Evolutionary conservation across 2,888 invertebrate species (phyloP), one percentile per base, ranked within the genome.

Genomic region (Xiphydria camelus): DNA sequence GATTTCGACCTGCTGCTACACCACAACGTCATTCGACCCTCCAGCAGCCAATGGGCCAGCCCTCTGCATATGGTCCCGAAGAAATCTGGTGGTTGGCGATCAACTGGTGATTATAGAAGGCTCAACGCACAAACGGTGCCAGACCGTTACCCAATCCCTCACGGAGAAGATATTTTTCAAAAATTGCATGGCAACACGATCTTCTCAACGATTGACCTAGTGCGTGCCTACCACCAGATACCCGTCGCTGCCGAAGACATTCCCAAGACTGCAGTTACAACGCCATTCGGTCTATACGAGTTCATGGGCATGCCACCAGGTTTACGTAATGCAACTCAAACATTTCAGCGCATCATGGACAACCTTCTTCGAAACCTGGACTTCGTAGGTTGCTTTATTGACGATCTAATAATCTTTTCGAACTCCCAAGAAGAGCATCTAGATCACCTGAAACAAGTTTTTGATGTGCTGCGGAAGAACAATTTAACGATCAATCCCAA

Each of bases 21-120:
- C 5, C 3, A 38, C 9, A 40, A 43, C 4, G 33, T 48, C 12
- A 12, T 37, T 1, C 45, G 43, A 2, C 45, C 42, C 6, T 77
- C 76, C 0, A 66, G 63, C 3, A 73, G 73, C 23, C 50, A 59
- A 2, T 77, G 73, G 75, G 59, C 75, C 0, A 70, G 64, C 31
- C 77, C 72, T 1, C 50, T 77, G 0, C 69, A 66, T 41, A 34
- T 68, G 23, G 65, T 57, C 1, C 41, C 42, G 6, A 73, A 66
- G 40, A 57, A 56, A 31, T 23, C 43, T 23, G 64, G 56, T 2
- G 41, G 47, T 0, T 52, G 61, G 54, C 34, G 60, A 20, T 44
- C 52, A 1, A 65, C 64, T 37, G 64, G 62, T 2, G 66, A 70
- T 32, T 68, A 62, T 21, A 33, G 68, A 1, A 7, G 29, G n/a